Conservation (phyloP, 2,113 vertebrate species). For the Nothocercus nigrocapillus region DNA sequence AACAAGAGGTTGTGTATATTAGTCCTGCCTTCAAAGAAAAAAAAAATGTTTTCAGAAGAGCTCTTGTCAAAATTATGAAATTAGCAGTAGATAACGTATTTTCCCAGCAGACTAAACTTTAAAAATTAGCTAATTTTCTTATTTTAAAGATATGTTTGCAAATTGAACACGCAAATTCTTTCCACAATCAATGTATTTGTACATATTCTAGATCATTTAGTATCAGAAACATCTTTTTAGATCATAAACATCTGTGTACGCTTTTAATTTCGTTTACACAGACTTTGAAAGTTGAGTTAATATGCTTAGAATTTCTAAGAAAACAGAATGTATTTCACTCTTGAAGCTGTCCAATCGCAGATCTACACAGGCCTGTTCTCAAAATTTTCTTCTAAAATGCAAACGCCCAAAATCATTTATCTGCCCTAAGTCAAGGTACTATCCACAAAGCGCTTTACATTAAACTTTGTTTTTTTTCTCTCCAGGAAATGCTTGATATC, state of each 20-base stretch:
- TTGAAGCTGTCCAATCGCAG: not conserved
- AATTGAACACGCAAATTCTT: not conserved
- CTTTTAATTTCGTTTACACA: not conserved
- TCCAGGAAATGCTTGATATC: slow-evolving; percentile 97
- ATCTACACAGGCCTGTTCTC: not conserved
- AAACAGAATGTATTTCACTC: not conserved
- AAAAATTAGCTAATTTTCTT: not conserved
- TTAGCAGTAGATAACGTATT: not conserved
- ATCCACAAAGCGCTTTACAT: not conserved
- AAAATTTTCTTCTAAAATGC: not conserved
- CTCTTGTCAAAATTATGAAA: not conserved
- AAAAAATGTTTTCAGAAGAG: not conserved
- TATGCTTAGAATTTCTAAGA: not conserved
- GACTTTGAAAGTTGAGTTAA: not conserved
- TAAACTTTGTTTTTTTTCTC: not conserved
- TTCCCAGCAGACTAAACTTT: not conserved
- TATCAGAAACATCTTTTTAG: not conserved
- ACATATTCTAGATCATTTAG: not conserved
- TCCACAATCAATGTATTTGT: not conserved
- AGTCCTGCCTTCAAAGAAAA: not conserved
- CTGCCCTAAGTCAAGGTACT: not conserved
- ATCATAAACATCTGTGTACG: not conserved
- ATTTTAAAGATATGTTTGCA: not conserved
- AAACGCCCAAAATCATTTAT: not conserved
- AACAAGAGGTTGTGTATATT: not conserved